phyloP scores from a whole-genome alignment of 2,888 invertebrate species.

The Orchesellides sinensis region DNA sequence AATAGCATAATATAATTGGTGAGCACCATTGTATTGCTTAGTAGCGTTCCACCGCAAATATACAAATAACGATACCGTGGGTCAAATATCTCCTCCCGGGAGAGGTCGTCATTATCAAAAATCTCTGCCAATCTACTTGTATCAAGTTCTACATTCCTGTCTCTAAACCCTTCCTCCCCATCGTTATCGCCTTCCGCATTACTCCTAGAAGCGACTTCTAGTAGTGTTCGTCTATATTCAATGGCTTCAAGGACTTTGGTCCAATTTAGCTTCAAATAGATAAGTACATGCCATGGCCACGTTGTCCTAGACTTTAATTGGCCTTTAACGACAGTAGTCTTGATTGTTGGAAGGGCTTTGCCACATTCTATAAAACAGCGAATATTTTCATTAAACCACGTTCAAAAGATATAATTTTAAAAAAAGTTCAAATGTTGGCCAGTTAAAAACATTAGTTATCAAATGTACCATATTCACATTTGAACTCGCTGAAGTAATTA shows the following conservation, averaged over 20 bases:
- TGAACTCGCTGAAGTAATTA: conserved; percentile 50
- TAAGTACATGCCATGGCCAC: conserved; percentile 60
- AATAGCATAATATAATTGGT: background rate
- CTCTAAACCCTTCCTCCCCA: background rate
- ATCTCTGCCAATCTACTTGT: conserved; percentile 38
- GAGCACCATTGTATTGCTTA: conserved; percentile 16
- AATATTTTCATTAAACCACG: background rate
- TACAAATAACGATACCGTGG: conserved; percentile 55
- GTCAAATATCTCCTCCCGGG: conserved; percentile 46
- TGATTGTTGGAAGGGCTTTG: conserved; percentile 43
- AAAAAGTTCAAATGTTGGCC: background rate
- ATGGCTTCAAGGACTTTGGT: conserved; percentile 30
- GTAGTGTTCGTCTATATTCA: conserved; percentile 26
- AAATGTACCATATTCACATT: conserved; percentile 62
- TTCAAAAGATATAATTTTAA: background rate
- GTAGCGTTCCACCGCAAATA: conserved; percentile 56
- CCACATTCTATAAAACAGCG: conserved; percentile 47
- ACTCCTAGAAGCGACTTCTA: background rate
- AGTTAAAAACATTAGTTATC: background rate
- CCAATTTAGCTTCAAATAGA: conserved; percentile 54
- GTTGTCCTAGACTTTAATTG: conserved; percentile 35
- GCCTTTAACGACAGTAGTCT: conserved; percentile 40
- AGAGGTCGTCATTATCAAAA: conserved; percentile 57
- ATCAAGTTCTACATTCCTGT: conserved; percentile 4
- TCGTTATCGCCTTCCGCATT: conserved; percentile 9